These are phyloP conservation scores for Drosophila subsilvestris DNA, from an alignment of 2,888 invertebrate species.

Conservation along the genomic window DNA sequence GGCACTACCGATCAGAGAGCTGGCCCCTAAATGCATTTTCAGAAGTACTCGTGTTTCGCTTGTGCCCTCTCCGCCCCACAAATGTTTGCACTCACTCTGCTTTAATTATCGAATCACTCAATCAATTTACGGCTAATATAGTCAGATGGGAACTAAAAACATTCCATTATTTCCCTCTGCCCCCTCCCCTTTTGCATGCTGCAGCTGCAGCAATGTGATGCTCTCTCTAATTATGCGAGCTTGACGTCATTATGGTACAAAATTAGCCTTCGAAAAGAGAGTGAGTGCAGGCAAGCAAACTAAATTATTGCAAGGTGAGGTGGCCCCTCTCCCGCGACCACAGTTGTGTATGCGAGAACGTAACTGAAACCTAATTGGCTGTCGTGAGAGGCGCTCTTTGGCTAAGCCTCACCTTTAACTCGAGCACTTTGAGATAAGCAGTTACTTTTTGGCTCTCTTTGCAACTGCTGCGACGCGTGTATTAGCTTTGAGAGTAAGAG, in stretches of 20 bases:
- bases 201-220: background rate
- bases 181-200: background rate
- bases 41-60: conserved; percentile 15
- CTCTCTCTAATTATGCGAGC: background rate
- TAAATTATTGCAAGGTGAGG: background rate
- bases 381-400: too few relatives aligned
- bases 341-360: too few relatives aligned
- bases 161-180: background rate
- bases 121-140: conserved; percentile 5
- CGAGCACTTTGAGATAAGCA: too few relatives aligned
- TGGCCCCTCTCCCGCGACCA: background rate
- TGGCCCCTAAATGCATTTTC: conserved; percentile 31
- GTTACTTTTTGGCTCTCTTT: too few relatives aligned
- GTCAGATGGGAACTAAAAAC: background rate
- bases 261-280: background rate
- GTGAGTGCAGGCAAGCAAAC: background rate
- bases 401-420: too few relatives aligned
- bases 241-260: background rate
- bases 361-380: too few relatives aligned
- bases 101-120: conserved; percentile 34
- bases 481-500: background rate
- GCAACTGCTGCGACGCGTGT: background rate
- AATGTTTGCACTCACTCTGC: conserved; percentile 21
- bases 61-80: conserved; percentile 8
- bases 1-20: conserved; percentile 12